phyloP scores from a whole-genome alignment of 2,113 vertebrate species.

The Podilymbus podiceps region DNA sequence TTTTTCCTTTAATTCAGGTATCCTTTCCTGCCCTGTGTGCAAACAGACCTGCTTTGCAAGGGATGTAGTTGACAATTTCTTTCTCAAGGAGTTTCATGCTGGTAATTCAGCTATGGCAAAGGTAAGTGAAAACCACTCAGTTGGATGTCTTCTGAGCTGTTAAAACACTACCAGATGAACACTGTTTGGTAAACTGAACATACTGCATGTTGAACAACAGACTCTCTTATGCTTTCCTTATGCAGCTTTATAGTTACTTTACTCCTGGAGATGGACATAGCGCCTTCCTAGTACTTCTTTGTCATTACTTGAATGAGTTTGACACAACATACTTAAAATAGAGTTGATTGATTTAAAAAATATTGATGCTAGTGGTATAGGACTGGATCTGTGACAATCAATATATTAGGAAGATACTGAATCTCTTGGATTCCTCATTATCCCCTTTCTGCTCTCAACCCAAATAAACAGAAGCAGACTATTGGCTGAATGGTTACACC shows the following conservation, averaged over 20 bases:
- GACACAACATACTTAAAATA: background rate
- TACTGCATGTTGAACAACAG: background rate
- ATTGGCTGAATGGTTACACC: background rate
- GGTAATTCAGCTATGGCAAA: constrained; percentile 73
- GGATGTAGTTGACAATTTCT: constrained; percentile 75
- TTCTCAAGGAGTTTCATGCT: constrained; percentile 48
- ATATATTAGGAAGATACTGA: background rate
- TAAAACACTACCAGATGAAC: background rate
- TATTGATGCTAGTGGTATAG: background rate
- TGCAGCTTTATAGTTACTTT: background rate
- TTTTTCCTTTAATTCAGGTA: constrained; percentile 34
- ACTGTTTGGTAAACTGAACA: background rate
- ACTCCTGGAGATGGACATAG: background rate
- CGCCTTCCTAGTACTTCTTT: background rate
- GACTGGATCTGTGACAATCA: background rate
- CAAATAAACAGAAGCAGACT: background rate
- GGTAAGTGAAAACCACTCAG: constrained; percentile 63
- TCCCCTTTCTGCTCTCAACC: background rate
- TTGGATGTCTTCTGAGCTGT: background rate
- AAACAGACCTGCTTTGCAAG: constrained; percentile 64
- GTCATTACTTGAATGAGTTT: background rate
- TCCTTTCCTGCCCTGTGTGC: constrained; percentile 67
- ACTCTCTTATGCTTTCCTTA: background rate
- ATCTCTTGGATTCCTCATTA: background rate
- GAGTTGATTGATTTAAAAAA: background rate